A percentile compares a stretch with the other conserved stretches of the same genome.
Conservation (phyloP, 2,113 vertebrate genomes). For the Osmerus eperlanus region DNA sequence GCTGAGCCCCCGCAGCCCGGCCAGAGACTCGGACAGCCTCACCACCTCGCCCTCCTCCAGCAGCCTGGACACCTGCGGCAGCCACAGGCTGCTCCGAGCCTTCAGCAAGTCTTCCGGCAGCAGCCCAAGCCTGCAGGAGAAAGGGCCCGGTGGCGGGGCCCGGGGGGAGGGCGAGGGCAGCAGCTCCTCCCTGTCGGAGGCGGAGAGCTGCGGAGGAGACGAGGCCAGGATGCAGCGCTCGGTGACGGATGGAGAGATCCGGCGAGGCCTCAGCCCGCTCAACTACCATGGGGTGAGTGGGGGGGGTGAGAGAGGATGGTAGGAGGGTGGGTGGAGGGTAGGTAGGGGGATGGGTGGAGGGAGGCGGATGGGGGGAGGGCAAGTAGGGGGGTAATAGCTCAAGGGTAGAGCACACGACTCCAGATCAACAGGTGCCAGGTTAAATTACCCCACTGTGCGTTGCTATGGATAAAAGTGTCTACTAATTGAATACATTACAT, state of each 20-base stretch:
- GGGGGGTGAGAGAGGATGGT: conserved; percentile 21
- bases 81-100: conserved; percentile 69
- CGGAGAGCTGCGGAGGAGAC: conserved; percentile 68
- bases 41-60: conserved; percentile 83
- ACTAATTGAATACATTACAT: no score
- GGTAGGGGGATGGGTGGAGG: no score
- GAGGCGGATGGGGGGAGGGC: no score
- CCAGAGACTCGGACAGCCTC: conserved; percentile 74
- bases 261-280: conserved; percentile 75
- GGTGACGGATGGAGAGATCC: conserved; percentile 88
- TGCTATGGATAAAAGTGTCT: no score
- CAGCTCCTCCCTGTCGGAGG: conserved; percentile 81
- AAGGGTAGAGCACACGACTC: no score
- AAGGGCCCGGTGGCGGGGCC: conserved; percentile 66
- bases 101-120: conserved; percentile 34
- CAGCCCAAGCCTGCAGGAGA: conserved; percentile 62
- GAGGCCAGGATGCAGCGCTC: conserved; percentile 85
- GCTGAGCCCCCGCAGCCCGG: conserved; percentile 41
- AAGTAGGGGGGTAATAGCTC: no score
- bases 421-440: no score
- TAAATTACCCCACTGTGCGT: no score
- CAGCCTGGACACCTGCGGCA: conserved; percentile 83
- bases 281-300: conserved; percentile 88
- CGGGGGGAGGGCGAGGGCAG: conserved; percentile 61
- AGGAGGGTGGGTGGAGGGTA: background rate